Base-by-base conservation (phyloP, 2,888 invertebrate genomes). In the Dusona sp. region DNA sequence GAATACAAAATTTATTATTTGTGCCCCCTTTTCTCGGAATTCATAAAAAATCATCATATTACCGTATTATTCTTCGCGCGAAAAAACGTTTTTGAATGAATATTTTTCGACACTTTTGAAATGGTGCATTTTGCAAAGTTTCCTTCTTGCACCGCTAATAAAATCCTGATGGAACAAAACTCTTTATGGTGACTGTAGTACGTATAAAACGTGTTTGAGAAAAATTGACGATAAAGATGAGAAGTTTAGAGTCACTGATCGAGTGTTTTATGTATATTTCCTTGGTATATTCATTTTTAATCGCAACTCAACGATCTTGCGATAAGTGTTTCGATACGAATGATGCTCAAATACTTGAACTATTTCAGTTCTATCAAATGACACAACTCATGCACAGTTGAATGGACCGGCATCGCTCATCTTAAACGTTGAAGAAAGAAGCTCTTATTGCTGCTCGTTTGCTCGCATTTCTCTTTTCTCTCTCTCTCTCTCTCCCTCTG, bases 401-500 rank as follows among this genome's bases (percentile, higher is more conserved):
- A 42, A 45, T 61, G 42, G 74, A 75, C 42, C 38, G 42, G 25
- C 22, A 61, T 61, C 48, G 73, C 54, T 79, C 67, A 67, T 45
- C 65, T 70, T n/a, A 54, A 70, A 48, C 79, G 57, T 8, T 22
- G 36, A 36, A 68, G 79, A 72, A 67, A 79, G 51, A 75, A 51
- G 54, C 38, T 83, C 51, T 72, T 73, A 19, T 61, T 70, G 70
- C 70, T 70, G 70, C 70, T 70, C 29, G 29, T 70, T 38, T 70
- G 72, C 73, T 73, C 74, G 64, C 70, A 61, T 83, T 57, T 83
- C 64, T 65, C 61, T 65, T 73, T 7, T 22, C 61, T 72, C 79
- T 61, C 84, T 65, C 75, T 77, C 70, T 33, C 57, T 45, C 38
- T 51, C 36, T 45, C 67, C 25, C 75, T 72, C 85, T 74, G 78